phyloP scores from a whole-genome alignment of 2,797 vertebrate genomes.

The Pogoniulus pusillus region DNA sequence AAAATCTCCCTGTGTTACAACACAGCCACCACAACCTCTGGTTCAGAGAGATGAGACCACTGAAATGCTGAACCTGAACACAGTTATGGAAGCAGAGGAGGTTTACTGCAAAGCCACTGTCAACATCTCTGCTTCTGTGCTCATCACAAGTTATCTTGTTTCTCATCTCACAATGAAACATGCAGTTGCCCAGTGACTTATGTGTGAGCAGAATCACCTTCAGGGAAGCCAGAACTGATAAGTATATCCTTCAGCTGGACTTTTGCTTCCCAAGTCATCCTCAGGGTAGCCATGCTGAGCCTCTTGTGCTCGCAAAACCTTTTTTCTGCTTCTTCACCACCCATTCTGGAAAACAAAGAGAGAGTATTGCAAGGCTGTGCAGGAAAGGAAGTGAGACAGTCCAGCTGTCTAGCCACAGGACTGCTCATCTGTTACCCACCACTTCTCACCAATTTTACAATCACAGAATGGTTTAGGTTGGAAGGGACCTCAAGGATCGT shows the following conservation, averaged over 20 bases:
- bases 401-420: not conserved
- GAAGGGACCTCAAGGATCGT: no score
- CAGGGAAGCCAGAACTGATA: conserved; percentile 90
- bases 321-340: conserved; percentile 90
- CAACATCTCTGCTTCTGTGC: not conserved
- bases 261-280: conserved; percentile 99
- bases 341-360: conserved; percentile 78
- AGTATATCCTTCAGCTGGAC: conserved; percentile 97
- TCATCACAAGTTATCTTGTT: not conserved
- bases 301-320: conserved; percentile 97
- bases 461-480: no score
- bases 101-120: not conserved
- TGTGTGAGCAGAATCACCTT: conserved; percentile 79
- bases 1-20: not conserved
- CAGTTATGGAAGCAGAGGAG: not conserved
- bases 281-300: conserved; percentile 92
- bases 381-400: not conserved
- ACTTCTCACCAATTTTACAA: not conserved
- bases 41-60: not conserved
- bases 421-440: not conserved
- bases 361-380: not conserved
- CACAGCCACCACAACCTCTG: not conserved
- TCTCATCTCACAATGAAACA: not conserved
- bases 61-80: not conserved
- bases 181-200: not conserved